Evolutionary conservation across 1,140 invertebrate genomes (phyloP).

Genomic region (Zophobas atratus): DNA sequence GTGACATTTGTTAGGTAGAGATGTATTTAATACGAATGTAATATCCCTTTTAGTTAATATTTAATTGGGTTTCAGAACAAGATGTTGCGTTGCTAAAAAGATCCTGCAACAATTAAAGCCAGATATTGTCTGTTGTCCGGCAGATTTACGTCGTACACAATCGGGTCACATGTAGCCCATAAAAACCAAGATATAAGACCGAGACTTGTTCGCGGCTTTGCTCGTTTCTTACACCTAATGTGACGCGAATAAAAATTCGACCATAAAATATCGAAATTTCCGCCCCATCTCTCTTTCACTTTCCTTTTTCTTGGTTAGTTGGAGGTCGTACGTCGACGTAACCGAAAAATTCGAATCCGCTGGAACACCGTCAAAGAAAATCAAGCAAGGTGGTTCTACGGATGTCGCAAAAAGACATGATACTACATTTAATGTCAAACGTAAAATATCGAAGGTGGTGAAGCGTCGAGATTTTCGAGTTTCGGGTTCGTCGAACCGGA

Average conservation of each 20-base stretch:
- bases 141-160: conserved; percentile 48
- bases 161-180: conserved; percentile 46
- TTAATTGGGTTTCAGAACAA: not conserved
- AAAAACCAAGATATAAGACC: conserved; percentile 45
- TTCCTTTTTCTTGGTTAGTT: not conserved
- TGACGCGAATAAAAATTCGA: conserved; percentile 43
- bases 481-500: conserved; percentile 16
- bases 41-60: not conserved
- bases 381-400: not conserved
- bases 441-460: conserved; percentile 22
- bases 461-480: conserved; percentile 12
- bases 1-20: too few species aligned
- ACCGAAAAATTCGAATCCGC: not conserved
- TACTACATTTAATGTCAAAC: conserved; percentile 40
- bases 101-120: conserved; percentile 34
- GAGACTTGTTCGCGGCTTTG: conserved; percentile 14
- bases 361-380: conserved; percentile 1
- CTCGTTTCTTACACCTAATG: conserved; percentile 44
- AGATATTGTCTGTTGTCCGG: conserved; percentile 42
- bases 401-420: conserved; percentile 29
- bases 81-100: not conserved
- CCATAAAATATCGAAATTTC: conserved; percentile 34
- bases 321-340: not conserved
- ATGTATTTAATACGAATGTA: too few species aligned
- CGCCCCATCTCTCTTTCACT: conserved; percentile 4